Base-by-base conservation (phyloP, 2,888 invertebrate genomes). In the Biston stratarius region DNA sequence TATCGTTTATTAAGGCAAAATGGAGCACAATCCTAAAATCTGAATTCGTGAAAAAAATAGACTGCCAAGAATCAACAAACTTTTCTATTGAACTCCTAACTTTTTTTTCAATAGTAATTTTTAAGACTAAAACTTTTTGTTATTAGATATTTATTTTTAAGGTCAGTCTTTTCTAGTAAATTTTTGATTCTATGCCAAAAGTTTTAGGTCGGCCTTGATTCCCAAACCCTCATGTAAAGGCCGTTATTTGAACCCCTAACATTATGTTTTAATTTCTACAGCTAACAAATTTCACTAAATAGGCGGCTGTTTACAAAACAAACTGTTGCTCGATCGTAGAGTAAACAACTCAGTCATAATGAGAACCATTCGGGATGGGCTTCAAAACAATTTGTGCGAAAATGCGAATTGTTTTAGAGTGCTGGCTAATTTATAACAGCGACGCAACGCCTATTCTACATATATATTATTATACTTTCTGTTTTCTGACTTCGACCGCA, bases 191-290 rank as follows among this genome's bases (percentile, higher is more conserved):
- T 52, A 47, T 33, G 11, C 24, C 11, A 24, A n/a, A 44, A 44
- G 44, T 57, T 15, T n/a, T 49, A 8, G 36, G 7, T 12, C 38
- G 34, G 15, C 15, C 52, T 49, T 47, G 45, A 59, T 64, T 24
- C n/a, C 24, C 51, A 24, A 10, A 47, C 52, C 52, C 52, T 61
- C 44, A 51, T 61, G 56, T 33, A 57, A 66, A 61, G 40, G 49
- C 40, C 49, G 38, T 66, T 61, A 38, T 61, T 65, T 61, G 36
- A 66, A 51, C 57, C 48, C 24, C 40, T 15, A 36, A 66, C 65
- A 61, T 65, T 45, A 60, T 65, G 61, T 66, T 66, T 61, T 51
- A 61, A 61, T 66, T 66, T 45, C 40, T 61, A 60, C 44, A 36
- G 12, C 33, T 44, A 48, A 65, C 65, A 61, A 60, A 64, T 53